These are phyloP conservation scores for Narcine bancroftii DNA, from an alignment of 2,113 vertebrate genomes.

Conservation along the genomic window DNA sequence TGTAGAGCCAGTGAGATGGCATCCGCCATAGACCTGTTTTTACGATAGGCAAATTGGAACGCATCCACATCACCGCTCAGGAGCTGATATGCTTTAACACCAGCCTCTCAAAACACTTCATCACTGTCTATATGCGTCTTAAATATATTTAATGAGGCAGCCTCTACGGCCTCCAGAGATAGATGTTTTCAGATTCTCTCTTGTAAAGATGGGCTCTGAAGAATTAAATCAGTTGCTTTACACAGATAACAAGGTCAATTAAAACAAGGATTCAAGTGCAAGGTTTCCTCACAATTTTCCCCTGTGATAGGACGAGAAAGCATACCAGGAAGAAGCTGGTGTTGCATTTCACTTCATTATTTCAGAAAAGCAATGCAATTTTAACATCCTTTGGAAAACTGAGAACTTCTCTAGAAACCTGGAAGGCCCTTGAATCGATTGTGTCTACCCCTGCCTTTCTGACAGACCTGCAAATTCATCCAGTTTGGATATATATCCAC, in stretches of 20 bases:
- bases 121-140: too few species aligned
- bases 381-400: background rate
- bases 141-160: too few species aligned
- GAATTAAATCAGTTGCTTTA: background rate
- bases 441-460: too few species aligned
- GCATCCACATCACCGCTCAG: too few species aligned
- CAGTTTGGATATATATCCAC: background rate
- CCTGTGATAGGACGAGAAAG: background rate
- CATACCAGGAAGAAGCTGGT: background rate
- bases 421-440: background rate
- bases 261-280: background rate
- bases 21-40: too few species aligned
- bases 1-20: too few species aligned
- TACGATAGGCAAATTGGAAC: too few species aligned
- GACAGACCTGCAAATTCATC: background rate
- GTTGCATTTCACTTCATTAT: background rate
- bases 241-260: background rate
- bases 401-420: background rate
- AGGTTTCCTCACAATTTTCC: background rate
- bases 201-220: background rate
- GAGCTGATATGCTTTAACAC: too few species aligned
- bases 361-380: background rate
- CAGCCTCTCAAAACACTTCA: too few species aligned
- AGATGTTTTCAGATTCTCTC: too few species aligned
- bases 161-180: too few species aligned